Evolutionary conservation across 2,888 invertebrate genomes (phyloP).

Genomic region (Amphimallon solstitiale): DNA sequence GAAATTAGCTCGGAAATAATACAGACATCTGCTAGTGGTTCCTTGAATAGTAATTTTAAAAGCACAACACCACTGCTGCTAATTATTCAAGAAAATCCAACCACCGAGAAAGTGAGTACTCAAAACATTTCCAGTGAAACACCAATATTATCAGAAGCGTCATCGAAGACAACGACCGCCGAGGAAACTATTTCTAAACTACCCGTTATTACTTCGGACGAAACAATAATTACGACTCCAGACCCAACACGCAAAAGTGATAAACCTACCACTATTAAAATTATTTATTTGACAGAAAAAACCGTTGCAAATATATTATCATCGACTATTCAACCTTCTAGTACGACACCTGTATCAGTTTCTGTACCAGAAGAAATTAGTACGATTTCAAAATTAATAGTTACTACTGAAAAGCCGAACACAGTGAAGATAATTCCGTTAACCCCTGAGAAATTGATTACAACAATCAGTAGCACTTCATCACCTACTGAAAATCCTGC

Average conservation of each 20-base stretch:
- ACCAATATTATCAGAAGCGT: constrained; percentile 6
- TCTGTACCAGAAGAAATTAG: constrained; percentile 12
- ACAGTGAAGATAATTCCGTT: constrained; percentile 9
- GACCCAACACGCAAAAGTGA: constrained; percentile 1
- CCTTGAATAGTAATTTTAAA: constrained; percentile 5
- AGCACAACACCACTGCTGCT: constrained; percentile 35
- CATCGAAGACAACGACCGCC: background rate
- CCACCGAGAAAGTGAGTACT: background rate
- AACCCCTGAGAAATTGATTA: constrained; percentile 13
- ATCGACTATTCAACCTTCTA: constrained; percentile 6
- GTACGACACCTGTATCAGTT: background rate
- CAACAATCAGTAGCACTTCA: background rate
- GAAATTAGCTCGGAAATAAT: constrained; percentile 22
- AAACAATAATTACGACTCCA: constrained; percentile 10
- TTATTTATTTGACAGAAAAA: constrained; percentile 27
- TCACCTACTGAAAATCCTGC: background rate
- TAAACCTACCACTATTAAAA: constrained; percentile 15
- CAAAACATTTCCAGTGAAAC: background rate
- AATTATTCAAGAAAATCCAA: constrained; percentile 34
- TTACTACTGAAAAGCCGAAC: constrained; percentile 3
- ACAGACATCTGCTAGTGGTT: constrained; percentile 18
- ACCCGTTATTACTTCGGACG: background rate
- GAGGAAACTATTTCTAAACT: background rate
- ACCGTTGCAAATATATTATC: constrained; percentile 23
- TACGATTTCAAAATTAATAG: constrained; percentile 21